Evolutionary conservation across 1,140 invertebrate species (phyloP).

Genomic region (Eriosoma lanigerum): DNA sequence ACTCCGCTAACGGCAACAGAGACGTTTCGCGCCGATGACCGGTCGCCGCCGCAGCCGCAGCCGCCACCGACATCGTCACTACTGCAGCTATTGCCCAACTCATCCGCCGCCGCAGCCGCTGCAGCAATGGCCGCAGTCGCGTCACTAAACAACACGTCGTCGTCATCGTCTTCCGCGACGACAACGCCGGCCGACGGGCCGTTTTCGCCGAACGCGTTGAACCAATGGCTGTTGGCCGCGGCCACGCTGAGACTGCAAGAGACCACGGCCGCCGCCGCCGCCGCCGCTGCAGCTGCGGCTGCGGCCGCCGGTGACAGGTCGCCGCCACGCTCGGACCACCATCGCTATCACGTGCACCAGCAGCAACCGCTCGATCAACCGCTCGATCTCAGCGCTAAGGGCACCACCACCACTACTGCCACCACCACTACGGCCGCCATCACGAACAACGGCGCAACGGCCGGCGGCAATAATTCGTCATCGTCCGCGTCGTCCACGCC

Average conservation of each 20-base stretch:
- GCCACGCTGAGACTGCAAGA: slow-evolving; percentile 58
- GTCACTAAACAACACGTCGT: slow-evolving; percentile 40
- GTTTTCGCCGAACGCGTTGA: slow-evolving; percentile 52
- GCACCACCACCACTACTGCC: neutral
- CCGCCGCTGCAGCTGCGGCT: slow-evolving; percentile 53
- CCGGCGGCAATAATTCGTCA: slow-evolving; percentile 57
- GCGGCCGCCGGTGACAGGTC: slow-evolving; percentile 57
- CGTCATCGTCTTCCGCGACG: slow-evolving; percentile 3
- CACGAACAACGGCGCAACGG: slow-evolving; percentile 32
- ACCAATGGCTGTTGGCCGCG: slow-evolving; percentile 60
- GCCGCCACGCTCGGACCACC: slow-evolving; percentile 59
- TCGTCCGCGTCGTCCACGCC: slow-evolving; percentile 50
- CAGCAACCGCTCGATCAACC: slow-evolving; percentile 66
- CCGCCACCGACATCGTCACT: neutral
- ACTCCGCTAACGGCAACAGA: neutral
- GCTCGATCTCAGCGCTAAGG: slow-evolving; percentile 76
- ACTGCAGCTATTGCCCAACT: neutral
- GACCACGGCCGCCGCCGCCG: slow-evolving; percentile 61
- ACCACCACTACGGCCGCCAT: slow-evolving; percentile 53
- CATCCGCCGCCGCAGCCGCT: slow-evolving; percentile 51
- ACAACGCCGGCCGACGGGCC: neutral
- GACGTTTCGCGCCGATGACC: slow-evolving; percentile 21
- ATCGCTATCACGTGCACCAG: slow-evolving; percentile 57
- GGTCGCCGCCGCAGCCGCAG: slow-evolving; percentile 23
- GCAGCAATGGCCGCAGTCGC: slow-evolving; percentile 40